Evolutionary conservation across 2,888 invertebrate genomes (phyloP).

Genomic region (Cerastoderma edule): DNA sequence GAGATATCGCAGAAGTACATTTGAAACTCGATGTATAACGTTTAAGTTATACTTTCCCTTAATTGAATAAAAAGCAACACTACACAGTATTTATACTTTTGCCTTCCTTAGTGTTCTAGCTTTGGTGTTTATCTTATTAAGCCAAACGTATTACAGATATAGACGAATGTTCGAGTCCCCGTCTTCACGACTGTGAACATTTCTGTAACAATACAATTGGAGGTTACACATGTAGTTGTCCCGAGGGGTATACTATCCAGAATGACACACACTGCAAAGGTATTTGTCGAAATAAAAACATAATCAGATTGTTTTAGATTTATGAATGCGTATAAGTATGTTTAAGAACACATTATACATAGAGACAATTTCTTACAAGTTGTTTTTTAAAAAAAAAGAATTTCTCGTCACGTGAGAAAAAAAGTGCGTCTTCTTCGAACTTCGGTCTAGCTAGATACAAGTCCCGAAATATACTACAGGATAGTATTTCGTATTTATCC

Average conservation of each 20-base stretch:
- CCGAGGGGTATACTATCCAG: background rate
- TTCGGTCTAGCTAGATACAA: background rate
- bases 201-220: conserved; percentile 4
- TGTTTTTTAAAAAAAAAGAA: background rate
- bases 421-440: background rate
- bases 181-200: conserved; percentile 11
- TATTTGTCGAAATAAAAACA: background rate
- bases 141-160: too few species aligned
- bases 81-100: too few species aligned
- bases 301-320: background rate
- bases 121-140: too few species aligned
- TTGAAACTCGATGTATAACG: too few species aligned
- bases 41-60: too few species aligned
- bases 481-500: too few species aligned
- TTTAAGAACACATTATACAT: background rate
- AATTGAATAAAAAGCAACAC: too few species aligned
- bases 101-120: too few species aligned
- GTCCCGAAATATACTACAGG: too few species aligned
- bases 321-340: background rate
- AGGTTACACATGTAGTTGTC: conserved; percentile 14
- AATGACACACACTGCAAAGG: conserved; percentile 5
- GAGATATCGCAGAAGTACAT: too few species aligned
- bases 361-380: background rate
- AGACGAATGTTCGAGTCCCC: conserved; percentile 5
- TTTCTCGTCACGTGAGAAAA: background rate